Evolutionary conservation across 2,888 invertebrate species (phyloP).

Genomic region (Podabrus alpinus): DNA sequence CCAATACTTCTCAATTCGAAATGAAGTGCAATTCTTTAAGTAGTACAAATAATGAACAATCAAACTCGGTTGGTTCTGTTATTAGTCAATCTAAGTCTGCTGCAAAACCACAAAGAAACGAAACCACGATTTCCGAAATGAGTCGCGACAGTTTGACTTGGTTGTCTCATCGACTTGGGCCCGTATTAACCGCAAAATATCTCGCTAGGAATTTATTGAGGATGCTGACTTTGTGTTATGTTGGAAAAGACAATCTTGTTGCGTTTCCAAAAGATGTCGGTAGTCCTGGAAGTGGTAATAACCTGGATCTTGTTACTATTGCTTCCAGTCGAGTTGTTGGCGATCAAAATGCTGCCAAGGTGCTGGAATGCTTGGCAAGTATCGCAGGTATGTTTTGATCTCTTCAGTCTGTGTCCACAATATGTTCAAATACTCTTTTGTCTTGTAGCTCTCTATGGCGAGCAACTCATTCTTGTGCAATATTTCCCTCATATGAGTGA

Average conservation of each 20-base stretch:
- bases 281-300: slow-evolving; percentile 49
- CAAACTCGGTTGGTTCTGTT: slow-evolving; percentile 22
- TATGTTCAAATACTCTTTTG: background rate
- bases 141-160: slow-evolving; percentile 87
- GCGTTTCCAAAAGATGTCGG: slow-evolving; percentile 53
- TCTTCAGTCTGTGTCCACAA: background rate
- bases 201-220: slow-evolving; percentile 88
- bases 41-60: slow-evolving; percentile 14
- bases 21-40: slow-evolving; percentile 20
- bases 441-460: slow-evolving; percentile 73
- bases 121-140: slow-evolving; percentile 78
- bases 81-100: background rate
- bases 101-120: slow-evolving; percentile 32
- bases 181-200: slow-evolving; percentile 89
- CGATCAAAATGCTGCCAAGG: slow-evolving; percentile 81
- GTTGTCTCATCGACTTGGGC: slow-evolving; percentile 91
- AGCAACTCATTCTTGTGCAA: slow-evolving; percentile 84
- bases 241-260: slow-evolving; percentile 77
- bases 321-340: slow-evolving; percentile 71
- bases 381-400: slow-evolving; percentile 73
- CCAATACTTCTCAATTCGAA: slow-evolving; percentile 26
- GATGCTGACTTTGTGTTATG: slow-evolving; percentile 93
- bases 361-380: slow-evolving; percentile 87
- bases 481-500: slow-evolving; percentile 90
- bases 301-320: slow-evolving; percentile 64